Percentiles rank a stretch among this genome's conserved stretches.
These are phyloP conservation scores for Antheraea assamensis DNA, from an alignment of 2,888 invertebrate genomes.

Conservation along the genomic window DNA sequence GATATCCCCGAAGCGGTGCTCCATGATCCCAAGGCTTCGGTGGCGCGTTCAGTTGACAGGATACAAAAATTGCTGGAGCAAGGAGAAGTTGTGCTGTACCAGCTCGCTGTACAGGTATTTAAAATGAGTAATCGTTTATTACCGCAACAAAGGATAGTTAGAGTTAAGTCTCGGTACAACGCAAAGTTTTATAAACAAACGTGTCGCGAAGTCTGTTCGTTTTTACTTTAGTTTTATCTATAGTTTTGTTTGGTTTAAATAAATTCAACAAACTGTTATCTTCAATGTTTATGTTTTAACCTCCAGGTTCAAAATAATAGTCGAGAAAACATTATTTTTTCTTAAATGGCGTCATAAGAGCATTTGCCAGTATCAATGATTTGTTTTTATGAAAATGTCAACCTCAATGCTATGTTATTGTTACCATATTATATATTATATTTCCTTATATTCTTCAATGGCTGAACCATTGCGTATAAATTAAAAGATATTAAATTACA, in stretches of 20 bases:
- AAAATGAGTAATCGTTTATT: background rate
- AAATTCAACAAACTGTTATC: background rate
- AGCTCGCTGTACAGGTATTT: constrained; percentile 84
- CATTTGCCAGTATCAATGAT: too few relatives aligned
- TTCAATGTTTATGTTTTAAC: background rate
- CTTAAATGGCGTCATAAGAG: too few relatives aligned
- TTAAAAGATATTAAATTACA: too few relatives aligned
- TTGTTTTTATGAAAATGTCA: too few relatives aligned
- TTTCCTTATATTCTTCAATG: too few relatives aligned
- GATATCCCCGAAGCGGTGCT: constrained; percentile 86
- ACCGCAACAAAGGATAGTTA: constrained; percentile 24
- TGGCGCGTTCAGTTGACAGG: constrained; percentile 80
- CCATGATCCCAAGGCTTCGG: constrained; percentile 82
- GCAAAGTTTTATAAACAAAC: background rate
- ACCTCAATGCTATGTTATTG: too few relatives aligned
- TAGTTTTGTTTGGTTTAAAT: background rate
- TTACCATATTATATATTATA: too few relatives aligned
- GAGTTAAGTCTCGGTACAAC: constrained; percentile 26
- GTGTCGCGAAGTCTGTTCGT: background rate
- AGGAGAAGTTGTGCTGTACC: constrained; percentile 82
- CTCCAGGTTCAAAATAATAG: too few relatives aligned
- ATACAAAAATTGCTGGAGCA: constrained; percentile 84
- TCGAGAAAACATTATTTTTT: too few relatives aligned
- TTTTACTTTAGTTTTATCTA: background rate
- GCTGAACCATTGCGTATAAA: too few relatives aligned